Evolutionary conservation across 2,888 invertebrate genomes (phyloP), one percentile per base, ranked within the genome.

Genomic region (Micoletzkya japonica): DNA sequence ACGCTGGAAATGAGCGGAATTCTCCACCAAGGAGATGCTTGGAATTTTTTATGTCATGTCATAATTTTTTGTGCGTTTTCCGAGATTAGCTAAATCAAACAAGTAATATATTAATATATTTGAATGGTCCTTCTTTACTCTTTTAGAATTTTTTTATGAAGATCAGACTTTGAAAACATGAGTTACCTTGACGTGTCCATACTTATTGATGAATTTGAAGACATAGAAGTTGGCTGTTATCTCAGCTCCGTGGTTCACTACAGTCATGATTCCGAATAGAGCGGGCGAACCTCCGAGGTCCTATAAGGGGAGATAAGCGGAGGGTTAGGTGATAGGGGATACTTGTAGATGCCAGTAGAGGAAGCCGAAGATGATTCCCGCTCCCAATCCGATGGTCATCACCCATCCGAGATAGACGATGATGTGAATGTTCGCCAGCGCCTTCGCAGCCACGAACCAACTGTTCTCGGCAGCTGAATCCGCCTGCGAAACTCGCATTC

Each of bases 381-480:
- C 95, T 69, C 98, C 98, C 86, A 96, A 94, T 70, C 98, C 98
- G 95, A 98, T 96, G 88, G 94, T 95, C 94, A 96, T 96, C 61
- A 95, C 93, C 39, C 96, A 94, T 86, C 95, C 60, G 70, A 84
- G 73, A 68, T 82, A 82, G 57, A 82, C 73, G 20, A 82, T 63
- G 39, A 83, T 73, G 70, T 83, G 84, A 34, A 80, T 70, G 39
- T 75, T 78, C 58, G 77, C 74, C 39, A 77, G 70, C 4, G 77
- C 74, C 49, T 78, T 80, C 17, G 73, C 52, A 0, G 76, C 76
- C 0, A 74, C 30, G 28, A 76, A 68, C 17, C 76, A 70, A 49
- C 69, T 68, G 67, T 77, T 78, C 63, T 77, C 77, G 14, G 69
- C 52, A 20, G 67, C 58, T 10, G 64, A 58, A 10, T 68, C 69